Base-by-base conservation (phyloP, 1,140 invertebrate genomes). In the Calliopsis andreniformis region DNA sequence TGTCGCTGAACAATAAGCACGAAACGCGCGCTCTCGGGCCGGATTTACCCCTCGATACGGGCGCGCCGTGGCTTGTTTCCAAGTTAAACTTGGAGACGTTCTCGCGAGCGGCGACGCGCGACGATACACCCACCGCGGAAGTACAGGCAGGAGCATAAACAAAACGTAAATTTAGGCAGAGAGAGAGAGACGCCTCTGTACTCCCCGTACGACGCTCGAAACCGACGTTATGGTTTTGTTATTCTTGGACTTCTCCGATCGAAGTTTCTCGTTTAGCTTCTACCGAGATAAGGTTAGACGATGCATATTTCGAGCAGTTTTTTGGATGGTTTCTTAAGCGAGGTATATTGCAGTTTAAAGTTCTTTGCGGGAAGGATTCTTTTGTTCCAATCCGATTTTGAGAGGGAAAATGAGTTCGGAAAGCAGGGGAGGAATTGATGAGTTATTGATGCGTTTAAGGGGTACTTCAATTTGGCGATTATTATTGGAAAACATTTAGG, bases 61-160 rank as follows among this genome's bases (percentile, higher is more conserved):
- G 69, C 61, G n/a, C 35, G 10, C 64, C 63, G 64, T 83, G 84
- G 83, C 81, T 81, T 81, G 79, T 76, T 78, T 83, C 85, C 85
- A 86, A 86, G 83, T 85, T 86, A 86, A 85, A 83, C 84, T 83
- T 51, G 76, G 66, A 67, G 78, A 76, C 70, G 76, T 80, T 79
- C 45, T 49, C 53, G 53, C 72, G 55, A 81, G 68, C 47, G 55
- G 66, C 53, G n/a, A 30, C 25, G 53, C 49, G 63, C 64, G 59
- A 81, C 56, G 66, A 42, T 58, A 32, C 64, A 45, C 51, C 14
- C 35, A 20, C 30, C 49, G 51, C 45, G 45, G 3, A 64, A 79
- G 45, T 78, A 70, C 53, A 53, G 58, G 51, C 18, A 28, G 23
- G 51, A 49, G 35, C 25, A 73, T 80, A 83, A 83, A 83, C 72